phyloP scores from a whole-genome alignment of 2,888 invertebrate genomes.

The Thumatha senex region DNA sequence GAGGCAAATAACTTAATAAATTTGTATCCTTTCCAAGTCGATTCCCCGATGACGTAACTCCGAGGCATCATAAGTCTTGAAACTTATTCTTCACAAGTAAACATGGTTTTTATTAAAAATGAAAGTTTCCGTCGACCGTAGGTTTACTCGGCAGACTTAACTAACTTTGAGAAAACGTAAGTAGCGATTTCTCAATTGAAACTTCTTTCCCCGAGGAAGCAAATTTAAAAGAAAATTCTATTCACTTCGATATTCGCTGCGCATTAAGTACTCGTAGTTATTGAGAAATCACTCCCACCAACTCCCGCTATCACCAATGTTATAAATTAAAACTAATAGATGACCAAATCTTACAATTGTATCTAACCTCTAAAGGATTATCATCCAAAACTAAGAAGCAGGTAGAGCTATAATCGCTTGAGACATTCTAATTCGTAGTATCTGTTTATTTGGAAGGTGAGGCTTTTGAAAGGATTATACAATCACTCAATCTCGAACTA shows the following conservation, averaged over 20 bases:
- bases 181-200: slow-evolving; percentile 4
- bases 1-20: too few relatives aligned
- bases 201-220: background rate
- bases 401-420: slow-evolving; percentile 17
- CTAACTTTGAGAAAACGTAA: background rate
- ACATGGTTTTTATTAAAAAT: background rate
- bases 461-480: slow-evolving; percentile 26
- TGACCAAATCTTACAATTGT: slow-evolving; percentile 16
- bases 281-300: slow-evolving; percentile 3
- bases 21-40: background rate
- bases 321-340: slow-evolving; percentile 22
- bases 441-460: slow-evolving; percentile 32
- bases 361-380: slow-evolving; percentile 11
- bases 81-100: background rate
- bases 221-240: slow-evolving; percentile 1
- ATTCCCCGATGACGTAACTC: too few relatives aligned
- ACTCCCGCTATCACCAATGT: slow-evolving; percentile 24
- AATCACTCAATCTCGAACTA: slow-evolving; percentile 25
- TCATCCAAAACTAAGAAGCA: slow-evolving; percentile 15
- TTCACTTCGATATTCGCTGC: background rate
- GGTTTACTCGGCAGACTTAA: background rate
- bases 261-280: slow-evolving; percentile 1
- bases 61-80: background rate
- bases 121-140: background rate
- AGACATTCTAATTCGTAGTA: slow-evolving; percentile 21